Evolutionary conservation across 2,113 vertebrate genomes (phyloP), one percentile per base, ranked within the genome.

Genomic region (Prunella himalayana): DNA sequence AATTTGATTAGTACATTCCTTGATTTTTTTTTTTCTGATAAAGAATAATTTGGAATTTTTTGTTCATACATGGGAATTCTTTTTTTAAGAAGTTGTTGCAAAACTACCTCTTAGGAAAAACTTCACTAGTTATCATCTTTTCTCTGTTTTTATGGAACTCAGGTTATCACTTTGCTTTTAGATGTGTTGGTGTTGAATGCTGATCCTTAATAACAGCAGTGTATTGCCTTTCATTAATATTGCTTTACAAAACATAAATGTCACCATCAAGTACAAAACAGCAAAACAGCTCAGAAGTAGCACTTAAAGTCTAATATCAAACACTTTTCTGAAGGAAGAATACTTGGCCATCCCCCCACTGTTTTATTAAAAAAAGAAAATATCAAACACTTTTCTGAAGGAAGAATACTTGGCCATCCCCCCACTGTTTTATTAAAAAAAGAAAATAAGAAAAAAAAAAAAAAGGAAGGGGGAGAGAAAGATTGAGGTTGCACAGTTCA

Each of bases 381-480:
- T 17, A 23, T n/a, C n/a, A n/a, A 59, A 59, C 70, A 31, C 14
- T 60, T 83, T 30, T 27, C 41, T 76, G 30, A 91, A 65, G 19
- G 37, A 31, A 37, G 8, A 85, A 19, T 57, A 24, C 31, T 51
- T 91, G 68, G 8, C 33, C 22, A 51, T 39, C 7, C 3, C 79
- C 45, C 45, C 56, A 44, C 35, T 64, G 35, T 33, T 91, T 53
- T 66, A 75, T 78, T 11, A 17, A 83, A 61, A n/a, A 69, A 35
- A 14, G 30, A 30, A 10, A 2, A 33, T 17, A 23, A 37, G 37
- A 37, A 37, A 9, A 37, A 21, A 11, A 42, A 49, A 2, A 28
- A 9, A 8, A 4, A 37, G 1, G 14, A 4, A 7, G 2, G 2
- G 5, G 3, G 6, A 4, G 22, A 30, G 19, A 35, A 75, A 39